phyloP scores from a whole-genome alignment of 2,113 vertebrate genomes.

The Lagenorhynchus albirostris region DNA sequence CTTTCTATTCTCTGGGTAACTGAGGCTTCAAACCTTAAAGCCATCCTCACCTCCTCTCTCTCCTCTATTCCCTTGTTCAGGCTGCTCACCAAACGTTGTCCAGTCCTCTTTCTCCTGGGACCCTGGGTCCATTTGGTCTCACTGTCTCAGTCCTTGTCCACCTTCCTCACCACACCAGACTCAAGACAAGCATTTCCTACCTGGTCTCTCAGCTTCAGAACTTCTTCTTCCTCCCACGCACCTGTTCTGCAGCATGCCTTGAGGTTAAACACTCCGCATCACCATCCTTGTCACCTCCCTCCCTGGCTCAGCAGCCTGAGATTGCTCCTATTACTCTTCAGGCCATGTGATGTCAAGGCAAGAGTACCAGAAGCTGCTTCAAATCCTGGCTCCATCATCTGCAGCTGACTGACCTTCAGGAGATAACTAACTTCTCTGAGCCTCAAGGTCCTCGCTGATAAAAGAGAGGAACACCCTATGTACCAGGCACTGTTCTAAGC shows the following conservation, averaged over 20 bases:
- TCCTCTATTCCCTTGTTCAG: neutral
- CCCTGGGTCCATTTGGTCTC: neutral
- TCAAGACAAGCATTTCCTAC: neutral
- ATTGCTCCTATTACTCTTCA: neutral
- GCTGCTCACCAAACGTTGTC: neutral
- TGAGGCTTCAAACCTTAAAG: neutral
- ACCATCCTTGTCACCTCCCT: neutral
- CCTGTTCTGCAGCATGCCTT: neutral
- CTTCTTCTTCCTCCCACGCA: neutral
- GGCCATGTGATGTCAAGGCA: neutral
- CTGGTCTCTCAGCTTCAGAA: neutral
- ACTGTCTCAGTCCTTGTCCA: neutral
- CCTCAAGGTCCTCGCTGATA: neutral
- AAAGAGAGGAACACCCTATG: neutral
- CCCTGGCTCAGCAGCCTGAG: neutral
- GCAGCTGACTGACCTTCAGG: neutral
- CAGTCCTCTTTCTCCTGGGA: neutral
- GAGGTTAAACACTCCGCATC: neutral
- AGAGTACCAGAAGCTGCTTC: neutral
- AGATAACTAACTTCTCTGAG: neutral
- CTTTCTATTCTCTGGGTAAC: neutral
- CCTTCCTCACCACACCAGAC: neutral
- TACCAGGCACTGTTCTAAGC: neutral
- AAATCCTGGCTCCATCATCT: neutral
- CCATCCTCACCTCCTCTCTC: neutral